phyloP scores from a whole-genome alignment of 2,888 invertebrate genomes.

The Aleiodes testaceus region DNA sequence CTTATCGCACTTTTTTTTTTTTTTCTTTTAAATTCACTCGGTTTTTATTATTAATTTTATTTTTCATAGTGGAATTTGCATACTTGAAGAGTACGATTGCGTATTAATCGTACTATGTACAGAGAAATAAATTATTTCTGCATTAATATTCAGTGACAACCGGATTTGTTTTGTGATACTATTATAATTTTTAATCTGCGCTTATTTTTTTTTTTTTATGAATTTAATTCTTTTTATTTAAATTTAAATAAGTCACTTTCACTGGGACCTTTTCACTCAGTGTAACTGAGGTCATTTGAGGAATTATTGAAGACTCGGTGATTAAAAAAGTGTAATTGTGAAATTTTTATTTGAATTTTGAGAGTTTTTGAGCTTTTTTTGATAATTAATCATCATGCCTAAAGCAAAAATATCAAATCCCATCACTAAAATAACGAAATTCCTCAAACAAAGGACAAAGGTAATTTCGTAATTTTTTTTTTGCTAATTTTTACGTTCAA shows the following conservation, averaged over 20 bases:
- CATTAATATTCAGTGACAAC: slow-evolving; percentile 1
- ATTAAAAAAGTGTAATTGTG: not conserved
- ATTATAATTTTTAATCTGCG: no score
- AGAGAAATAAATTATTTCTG: not conserved
- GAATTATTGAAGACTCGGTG: not conserved
- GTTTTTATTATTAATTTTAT: not conserved
- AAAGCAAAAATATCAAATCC: slow-evolving; percentile 71
- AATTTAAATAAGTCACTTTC: not conserved
- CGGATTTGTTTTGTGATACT: no score
- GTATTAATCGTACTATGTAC: not conserved
- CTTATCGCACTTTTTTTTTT: not conserved
- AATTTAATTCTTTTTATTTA: no score
- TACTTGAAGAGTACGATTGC: slow-evolving; percentile 7
- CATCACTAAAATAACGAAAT: slow-evolving; percentile 71
- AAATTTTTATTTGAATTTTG: not conserved
- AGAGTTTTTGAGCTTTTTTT: not conserved
- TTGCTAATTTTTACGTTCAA: not conserved
- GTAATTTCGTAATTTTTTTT: slow-evolving; percentile 59
- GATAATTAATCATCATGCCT: slow-evolving; percentile 65
- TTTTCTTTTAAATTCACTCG: not conserved
- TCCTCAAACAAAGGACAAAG: slow-evolving; percentile 73
- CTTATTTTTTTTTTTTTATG: no score
- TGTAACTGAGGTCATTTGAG: not conserved
- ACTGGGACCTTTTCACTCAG: not conserved
- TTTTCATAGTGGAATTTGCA: slow-evolving; percentile 5